Evolutionary conservation across 1,140 invertebrate species (phyloP).

Genomic region (Papilio dardanus): DNA sequence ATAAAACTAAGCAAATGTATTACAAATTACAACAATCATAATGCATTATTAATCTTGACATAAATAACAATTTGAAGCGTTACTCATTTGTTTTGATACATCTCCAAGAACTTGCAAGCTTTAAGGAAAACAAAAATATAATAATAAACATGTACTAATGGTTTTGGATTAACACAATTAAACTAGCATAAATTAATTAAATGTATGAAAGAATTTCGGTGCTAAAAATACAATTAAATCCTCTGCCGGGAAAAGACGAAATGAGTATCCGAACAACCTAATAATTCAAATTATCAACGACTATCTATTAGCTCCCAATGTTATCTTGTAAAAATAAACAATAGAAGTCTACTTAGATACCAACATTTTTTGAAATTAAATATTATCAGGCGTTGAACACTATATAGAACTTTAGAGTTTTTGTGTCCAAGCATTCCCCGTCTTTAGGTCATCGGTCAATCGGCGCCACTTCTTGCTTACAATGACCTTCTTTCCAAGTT

Average conservation of each 20-base stretch:
- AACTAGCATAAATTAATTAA: too few species aligned
- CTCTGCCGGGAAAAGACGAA: too few species aligned
- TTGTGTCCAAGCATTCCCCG: not conserved
- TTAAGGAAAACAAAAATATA: slow-evolving; percentile 18
- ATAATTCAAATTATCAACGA: not conserved
- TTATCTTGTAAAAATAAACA: not conserved
- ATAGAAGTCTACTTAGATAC: not conserved
- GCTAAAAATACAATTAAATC: too few species aligned
- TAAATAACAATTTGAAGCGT: slow-evolving; percentile 1
- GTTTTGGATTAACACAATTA: not conserved
- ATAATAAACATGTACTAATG: not conserved
- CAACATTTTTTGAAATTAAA: too few species aligned
- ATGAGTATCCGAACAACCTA: too few species aligned
- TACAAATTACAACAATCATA: slow-evolving; percentile 6
- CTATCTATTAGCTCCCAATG: not conserved
- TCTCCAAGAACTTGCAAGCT: slow-evolving; percentile 22
- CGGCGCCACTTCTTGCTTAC: not conserved
- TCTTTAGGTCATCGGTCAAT: not conserved
- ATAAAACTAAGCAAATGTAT: slow-evolving; percentile 1
- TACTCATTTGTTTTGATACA: slow-evolving; percentile 26
- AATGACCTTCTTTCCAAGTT: not conserved
- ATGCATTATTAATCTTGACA: slow-evolving; percentile 11
- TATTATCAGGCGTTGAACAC: too few species aligned
- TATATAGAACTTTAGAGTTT: not conserved
- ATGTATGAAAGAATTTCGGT: too few species aligned